Evolutionary conservation across 2,113 vertebrate genomes (phyloP).

Genomic region (Phalacrocorax brasilianus): DNA sequence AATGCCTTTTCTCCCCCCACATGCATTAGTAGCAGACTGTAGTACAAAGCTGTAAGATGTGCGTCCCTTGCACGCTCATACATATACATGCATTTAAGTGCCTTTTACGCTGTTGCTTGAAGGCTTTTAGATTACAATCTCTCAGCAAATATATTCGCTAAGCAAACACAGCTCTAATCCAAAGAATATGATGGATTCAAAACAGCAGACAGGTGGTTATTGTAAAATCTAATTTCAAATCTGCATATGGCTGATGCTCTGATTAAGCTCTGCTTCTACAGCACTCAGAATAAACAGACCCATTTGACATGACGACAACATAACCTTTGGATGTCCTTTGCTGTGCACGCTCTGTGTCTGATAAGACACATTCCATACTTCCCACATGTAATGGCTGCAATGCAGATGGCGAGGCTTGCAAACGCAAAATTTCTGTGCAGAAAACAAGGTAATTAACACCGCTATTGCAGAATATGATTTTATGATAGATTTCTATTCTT

Average conservation of each 20-base stretch:
- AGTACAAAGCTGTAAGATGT: background rate
- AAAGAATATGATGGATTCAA: background rate
- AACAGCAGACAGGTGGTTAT: constrained; percentile 51
- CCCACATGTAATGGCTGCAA: constrained; percentile 21
- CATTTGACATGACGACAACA: constrained; percentile 63
- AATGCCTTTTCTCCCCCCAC: background rate
- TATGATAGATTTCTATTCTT: background rate
- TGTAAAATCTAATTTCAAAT: constrained; percentile 64
- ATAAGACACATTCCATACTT: constrained; percentile 44
- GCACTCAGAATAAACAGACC: constrained; percentile 55
- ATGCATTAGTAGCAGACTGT: background rate
- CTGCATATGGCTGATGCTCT: constrained; percentile 58
- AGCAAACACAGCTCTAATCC: background rate
- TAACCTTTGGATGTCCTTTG: constrained; percentile 62
- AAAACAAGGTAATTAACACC: constrained; percentile 2
- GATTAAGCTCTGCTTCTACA: constrained; percentile 50
- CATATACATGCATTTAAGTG: background rate
- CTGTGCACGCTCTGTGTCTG: constrained; percentile 29
- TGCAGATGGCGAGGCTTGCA: constrained; percentile 3
- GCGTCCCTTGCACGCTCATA: background rate
- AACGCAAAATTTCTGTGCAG: background rate
- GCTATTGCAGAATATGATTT: background rate
- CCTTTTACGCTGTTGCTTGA: background rate
- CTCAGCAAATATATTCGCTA: background rate
- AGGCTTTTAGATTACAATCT: background rate